Percentiles rank a stretch among this genome's conserved stretches.
These are phyloP conservation scores for Calameuta filiformis DNA, from an alignment of 2,888 invertebrate genomes.

Conservation along the genomic window DNA sequence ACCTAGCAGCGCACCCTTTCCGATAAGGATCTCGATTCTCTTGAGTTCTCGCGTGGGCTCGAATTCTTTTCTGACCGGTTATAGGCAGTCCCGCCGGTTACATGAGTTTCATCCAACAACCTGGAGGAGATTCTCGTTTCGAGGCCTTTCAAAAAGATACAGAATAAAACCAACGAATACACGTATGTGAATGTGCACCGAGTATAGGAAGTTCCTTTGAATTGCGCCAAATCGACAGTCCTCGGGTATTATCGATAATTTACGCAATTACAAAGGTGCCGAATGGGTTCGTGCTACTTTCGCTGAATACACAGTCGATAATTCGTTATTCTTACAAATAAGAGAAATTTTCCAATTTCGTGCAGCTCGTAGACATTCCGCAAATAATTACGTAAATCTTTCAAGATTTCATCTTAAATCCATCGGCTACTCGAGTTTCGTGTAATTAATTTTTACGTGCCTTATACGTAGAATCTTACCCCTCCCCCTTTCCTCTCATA, in stretches of 20 bases:
- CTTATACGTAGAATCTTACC: not conserved
- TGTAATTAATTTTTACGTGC: not conserved
- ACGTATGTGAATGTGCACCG: not conserved
- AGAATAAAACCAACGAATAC: not conserved
- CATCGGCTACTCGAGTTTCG: not conserved
- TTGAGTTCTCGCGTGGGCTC: constrained; percentile 36
- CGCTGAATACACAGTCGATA: not conserved
- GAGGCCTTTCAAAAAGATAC: not conserved
- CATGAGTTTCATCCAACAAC: not conserved
- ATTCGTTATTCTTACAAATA: not conserved
- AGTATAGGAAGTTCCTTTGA: not conserved
- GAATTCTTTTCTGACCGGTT: constrained; percentile 22
- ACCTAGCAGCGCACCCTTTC: constrained; percentile 23
- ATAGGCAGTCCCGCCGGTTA: not conserved
- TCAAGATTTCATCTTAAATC: not conserved
- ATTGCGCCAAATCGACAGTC: not conserved
- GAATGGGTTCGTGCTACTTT: not conserved
- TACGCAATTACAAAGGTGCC: not conserved
- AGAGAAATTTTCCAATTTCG: not conserved
- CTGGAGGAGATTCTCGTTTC: not conserved
- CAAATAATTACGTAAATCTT: not conserved
- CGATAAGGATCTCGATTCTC: constrained; percentile 38
- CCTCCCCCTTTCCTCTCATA: not conserved
- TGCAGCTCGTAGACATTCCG: not conserved
- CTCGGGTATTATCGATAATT: not conserved